Evolutionary conservation across 2,113 vertebrate genomes (phyloP).

Genomic region (Ariopsis seemanni): DNA sequence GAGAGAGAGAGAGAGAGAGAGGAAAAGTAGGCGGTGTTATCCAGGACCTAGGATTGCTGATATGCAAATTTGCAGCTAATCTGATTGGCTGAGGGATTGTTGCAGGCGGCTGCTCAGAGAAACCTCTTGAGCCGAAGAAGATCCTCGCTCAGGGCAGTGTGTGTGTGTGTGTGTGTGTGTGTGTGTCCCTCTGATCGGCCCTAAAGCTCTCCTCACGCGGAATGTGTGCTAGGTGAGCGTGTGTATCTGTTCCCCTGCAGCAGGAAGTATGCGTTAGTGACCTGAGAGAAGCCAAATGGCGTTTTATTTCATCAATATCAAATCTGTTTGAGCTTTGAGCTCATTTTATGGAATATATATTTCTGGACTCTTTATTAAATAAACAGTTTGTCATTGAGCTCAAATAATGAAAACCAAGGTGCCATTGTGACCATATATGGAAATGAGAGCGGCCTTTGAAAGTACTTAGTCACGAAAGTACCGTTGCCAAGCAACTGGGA

Average conservation of each 20-base stretch:
- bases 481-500: background rate
- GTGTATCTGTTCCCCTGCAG: background rate
- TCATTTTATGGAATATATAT: background rate
- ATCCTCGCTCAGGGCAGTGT: slow-evolving; percentile 37
- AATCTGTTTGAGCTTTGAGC: background rate
- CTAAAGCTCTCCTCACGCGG: slow-evolving; percentile 56
- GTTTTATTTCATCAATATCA: background rate
- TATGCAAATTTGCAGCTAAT: slow-evolving; percentile 5
- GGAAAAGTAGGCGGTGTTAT: slow-evolving; percentile 12
- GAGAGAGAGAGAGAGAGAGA: background rate
- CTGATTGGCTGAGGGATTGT: slow-evolving; percentile 43
- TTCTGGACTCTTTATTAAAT: background rate
- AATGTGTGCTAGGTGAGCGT: slow-evolving; percentile 42
- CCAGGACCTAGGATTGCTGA: slow-evolving; percentile 10
- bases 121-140: slow-evolving; percentile 48
- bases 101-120: slow-evolving; percentile 16
- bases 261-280: background rate
- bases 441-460: background rate
- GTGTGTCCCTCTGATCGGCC: slow-evolving; percentile 34
- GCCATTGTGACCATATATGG: background rate
- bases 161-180: slow-evolving; percentile 44
- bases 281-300: background rate
- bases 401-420: background rate
- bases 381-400: background rate
- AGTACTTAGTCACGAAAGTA: background rate